phyloP scores from a whole-genome alignment of 2,113 vertebrate genomes.

The Todiramphus chloris region DNA sequence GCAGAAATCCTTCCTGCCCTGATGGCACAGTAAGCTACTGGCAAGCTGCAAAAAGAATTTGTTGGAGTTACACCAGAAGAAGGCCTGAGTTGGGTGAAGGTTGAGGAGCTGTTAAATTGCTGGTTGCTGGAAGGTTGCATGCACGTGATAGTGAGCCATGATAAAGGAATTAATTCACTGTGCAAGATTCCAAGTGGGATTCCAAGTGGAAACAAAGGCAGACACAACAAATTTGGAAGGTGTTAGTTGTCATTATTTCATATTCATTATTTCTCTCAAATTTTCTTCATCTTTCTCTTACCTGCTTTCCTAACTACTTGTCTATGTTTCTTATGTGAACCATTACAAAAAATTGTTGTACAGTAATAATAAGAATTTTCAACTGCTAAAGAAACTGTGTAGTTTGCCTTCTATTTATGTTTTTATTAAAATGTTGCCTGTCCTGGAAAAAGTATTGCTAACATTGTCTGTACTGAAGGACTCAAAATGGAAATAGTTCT shows the following conservation, averaged over 20 bases:
- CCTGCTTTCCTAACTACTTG: neutral
- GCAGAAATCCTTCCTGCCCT: neutral
- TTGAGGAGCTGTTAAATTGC: neutral
- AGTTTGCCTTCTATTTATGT: neutral
- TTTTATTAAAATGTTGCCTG: neutral
- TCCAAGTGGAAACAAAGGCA: neutral
- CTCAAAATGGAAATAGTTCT: neutral
- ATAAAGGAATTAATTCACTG: neutral
- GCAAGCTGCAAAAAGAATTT: neutral
- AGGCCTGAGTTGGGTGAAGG: neutral
- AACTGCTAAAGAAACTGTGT: neutral
- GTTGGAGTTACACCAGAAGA: neutral
- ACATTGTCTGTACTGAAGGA: neutral
- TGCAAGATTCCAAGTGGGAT: neutral
- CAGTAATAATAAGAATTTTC: neutral
- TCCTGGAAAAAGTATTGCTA: neutral
- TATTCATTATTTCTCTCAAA: neutral
- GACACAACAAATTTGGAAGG: neutral
- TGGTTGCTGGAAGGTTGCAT: neutral
- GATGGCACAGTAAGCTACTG: neutral
- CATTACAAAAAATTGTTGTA: neutral
- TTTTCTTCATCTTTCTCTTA: neutral
- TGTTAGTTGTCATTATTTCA: neutral
- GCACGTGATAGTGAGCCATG: accelerated
- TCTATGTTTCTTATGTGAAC: neutral